A percentile compares a stretch with the other conserved stretches of the same genome.
These are phyloP conservation scores for Pseudoatta argentina DNA, from an alignment of 1,140 invertebrate genomes.

Conservation along the genomic window DNA sequence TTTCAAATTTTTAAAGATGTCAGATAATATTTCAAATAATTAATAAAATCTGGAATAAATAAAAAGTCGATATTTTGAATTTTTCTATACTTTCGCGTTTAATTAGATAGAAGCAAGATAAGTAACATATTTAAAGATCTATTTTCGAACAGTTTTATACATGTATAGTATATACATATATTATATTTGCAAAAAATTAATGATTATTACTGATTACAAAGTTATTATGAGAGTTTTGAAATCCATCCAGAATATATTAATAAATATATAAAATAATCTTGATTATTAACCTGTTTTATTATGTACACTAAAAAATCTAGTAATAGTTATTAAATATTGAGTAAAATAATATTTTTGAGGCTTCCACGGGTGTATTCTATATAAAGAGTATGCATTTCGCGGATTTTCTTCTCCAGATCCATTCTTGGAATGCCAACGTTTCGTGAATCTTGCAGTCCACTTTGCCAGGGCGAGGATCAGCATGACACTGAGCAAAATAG, in stretches of 20 bases:
- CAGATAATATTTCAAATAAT: neutral
- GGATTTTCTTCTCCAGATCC: too few species aligned
- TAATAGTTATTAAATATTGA: too few species aligned
- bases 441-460: too few species aligned
- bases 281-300: neutral
- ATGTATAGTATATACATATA: neutral
- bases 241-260: too few species aligned
- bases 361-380: too few species aligned
- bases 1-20: neutral
- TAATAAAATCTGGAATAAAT: neutral
- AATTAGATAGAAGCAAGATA: neutral
- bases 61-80: neutral
- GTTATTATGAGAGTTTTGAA: neutral
- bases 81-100: neutral
- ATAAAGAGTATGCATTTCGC: too few species aligned
- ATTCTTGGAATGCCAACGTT: too few species aligned
- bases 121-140: neutral
- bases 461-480: too few species aligned
- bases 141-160: neutral
- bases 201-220: neutral
- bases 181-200: neutral
- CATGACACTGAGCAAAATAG: too few species aligned
- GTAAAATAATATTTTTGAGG: too few species aligned
- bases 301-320: too few species aligned
- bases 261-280: neutral